Evolutionary conservation across 1,140 invertebrate genomes (phyloP).

Genomic region (Cotesia vestalis): DNA sequence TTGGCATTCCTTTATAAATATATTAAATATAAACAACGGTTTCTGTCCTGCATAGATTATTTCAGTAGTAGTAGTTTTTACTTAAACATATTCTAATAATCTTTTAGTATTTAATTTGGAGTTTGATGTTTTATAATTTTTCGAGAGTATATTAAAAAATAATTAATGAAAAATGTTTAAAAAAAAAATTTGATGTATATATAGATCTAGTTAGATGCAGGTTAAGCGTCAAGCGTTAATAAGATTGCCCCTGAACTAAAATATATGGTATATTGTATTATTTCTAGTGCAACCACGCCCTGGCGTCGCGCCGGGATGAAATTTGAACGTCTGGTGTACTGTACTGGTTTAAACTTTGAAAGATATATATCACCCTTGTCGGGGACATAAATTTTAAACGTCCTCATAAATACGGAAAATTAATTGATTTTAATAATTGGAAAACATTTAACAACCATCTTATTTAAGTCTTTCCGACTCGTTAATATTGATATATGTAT

Average conservation of each 20-base stretch:
- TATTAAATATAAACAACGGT: conserved; percentile 26
- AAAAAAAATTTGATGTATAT: no score
- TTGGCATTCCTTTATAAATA: conserved; percentile 35
- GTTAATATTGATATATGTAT: no score
- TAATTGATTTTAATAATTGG: conserved; percentile 31
- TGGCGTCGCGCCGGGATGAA: conserved; percentile 50
- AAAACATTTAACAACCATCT: conserved; percentile 15
- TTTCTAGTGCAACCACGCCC: conserved; percentile 49
- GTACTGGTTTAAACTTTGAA: conserved; percentile 24
- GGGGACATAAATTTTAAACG: conserved; percentile 30
- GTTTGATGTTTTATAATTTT: no score
- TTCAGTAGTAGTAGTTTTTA: no score
- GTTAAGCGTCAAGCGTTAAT: conserved; percentile 32
- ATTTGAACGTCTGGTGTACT: conserved; percentile 47
- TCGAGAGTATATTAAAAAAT: no score
- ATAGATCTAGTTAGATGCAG: neutral
- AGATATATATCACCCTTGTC: conserved; percentile 35
- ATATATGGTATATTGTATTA: conserved; percentile 28
- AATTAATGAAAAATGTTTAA: no score
- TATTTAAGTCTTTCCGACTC: no score
- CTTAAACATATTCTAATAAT: no score
- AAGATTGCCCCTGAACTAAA: neutral
- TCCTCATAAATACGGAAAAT: conserved; percentile 13
- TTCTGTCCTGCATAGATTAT: conserved; percentile 40
- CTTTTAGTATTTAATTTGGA: no score